A percentile compares a stretch with the other conserved stretches of the same genome.
Conservation (phyloP, 2,797 vertebrate species). For the Lepidocolaptes lacrymiger region DNA sequence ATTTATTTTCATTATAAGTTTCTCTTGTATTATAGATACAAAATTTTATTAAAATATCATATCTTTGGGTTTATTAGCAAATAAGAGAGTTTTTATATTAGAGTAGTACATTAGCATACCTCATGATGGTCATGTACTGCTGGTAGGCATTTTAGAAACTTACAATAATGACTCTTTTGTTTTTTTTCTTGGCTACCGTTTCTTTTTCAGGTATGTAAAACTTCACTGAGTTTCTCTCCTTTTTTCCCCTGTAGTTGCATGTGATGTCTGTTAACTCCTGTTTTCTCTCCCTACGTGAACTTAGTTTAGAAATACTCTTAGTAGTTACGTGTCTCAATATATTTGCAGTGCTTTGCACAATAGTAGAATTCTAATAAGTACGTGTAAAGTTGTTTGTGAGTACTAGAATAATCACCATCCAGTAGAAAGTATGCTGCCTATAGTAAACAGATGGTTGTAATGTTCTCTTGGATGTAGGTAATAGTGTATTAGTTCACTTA, state of each 20-base stretch:
- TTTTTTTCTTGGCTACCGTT: slow-evolving; percentile 81
- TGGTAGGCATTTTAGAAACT: slow-evolving; percentile 44
- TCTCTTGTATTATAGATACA: neutral
- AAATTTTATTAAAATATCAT: neutral
- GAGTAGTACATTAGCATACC: neutral
- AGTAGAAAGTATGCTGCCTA: slow-evolving; percentile 58
- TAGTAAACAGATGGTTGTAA: slow-evolving; percentile 57
- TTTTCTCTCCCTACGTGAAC: slow-evolving; percentile 34
- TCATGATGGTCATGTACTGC: slow-evolving; percentile 1
- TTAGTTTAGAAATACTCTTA: slow-evolving; percentile 64
- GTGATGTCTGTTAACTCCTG: slow-evolving; percentile 69
- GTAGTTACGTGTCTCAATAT: slow-evolving; percentile 49
- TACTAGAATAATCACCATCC: slow-evolving; percentile 36
- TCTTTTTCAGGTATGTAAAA: slow-evolving; percentile 86
- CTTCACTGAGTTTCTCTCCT: slow-evolving; percentile 77
- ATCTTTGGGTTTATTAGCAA: neutral
- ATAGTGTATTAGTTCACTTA: slow-evolving; percentile 73
- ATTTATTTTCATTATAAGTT: neutral
- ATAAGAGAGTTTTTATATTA: neutral
- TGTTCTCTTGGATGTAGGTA: slow-evolving; percentile 65
- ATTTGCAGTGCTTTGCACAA: neutral
- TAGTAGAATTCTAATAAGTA: slow-evolving; percentile 27
- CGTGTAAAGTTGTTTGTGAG: slow-evolving; percentile 55
- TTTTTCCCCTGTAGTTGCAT: slow-evolving; percentile 71
- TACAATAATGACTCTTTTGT: slow-evolving; percentile 67